Percentiles rank a stretch among this genome's conserved stretches.
These are phyloP conservation scores for Nineta flava DNA, from an alignment of 2,888 invertebrate genomes.

Conservation along the genomic window DNA sequence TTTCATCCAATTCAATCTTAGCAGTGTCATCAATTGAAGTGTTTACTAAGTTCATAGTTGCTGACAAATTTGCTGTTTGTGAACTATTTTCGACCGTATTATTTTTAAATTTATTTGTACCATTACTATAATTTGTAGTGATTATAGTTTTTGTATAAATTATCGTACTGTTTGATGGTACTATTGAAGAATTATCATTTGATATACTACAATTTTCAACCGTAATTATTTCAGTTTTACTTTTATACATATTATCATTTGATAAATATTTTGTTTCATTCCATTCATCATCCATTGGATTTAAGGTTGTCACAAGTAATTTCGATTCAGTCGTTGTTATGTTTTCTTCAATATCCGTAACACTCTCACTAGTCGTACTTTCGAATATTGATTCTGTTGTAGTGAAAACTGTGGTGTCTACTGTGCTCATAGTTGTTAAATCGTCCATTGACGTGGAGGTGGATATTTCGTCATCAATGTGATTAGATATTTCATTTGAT, in stretches of 20 bases:
- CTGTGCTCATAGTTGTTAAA: constrained; percentile 10
- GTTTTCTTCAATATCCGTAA: constrained; percentile 13
- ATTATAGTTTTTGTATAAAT: not conserved
- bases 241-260: constrained; percentile 1
- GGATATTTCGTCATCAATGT: not conserved
- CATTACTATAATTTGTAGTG: not conserved
- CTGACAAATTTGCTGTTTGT: too few species aligned
- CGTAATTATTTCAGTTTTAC: constrained; percentile 5
- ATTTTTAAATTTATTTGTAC: not conserved
- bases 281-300: not conserved
- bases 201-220: constrained; percentile 2
- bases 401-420: constrained; percentile 8
- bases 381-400: constrained; percentile 1
- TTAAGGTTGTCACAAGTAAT: not conserved
- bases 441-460: constrained; percentile 4
- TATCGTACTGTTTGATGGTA: not conserved
- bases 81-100: not conserved
- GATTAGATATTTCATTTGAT: not conserved
- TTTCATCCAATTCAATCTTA: not conserved
- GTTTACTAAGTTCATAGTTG: too few species aligned
- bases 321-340: constrained; percentile 17
- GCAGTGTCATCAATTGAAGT: too few species aligned
- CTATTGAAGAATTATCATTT: not conserved
- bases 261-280: not conserved
- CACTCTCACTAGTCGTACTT: not conserved